Evolutionary conservation across 64 coral and sea anemone genomes (phyloP).

Genomic region (Montipora efflorescens): DNA sequence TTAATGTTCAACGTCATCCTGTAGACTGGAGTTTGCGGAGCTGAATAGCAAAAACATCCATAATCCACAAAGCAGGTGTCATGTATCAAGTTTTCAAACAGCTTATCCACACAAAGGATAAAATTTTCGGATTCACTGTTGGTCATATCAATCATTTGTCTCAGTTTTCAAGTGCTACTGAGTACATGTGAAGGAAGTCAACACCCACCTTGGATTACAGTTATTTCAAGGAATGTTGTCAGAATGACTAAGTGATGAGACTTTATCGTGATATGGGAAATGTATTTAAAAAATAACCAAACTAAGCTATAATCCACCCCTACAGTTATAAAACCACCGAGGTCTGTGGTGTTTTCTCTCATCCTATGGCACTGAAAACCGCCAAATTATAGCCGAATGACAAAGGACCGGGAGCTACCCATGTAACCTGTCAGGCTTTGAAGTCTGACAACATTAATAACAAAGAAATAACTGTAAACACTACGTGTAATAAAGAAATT

Average conservation of each 20-base stretch:
- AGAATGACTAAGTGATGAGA: background rate
- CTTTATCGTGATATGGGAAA: background rate
- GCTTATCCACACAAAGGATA: background rate
- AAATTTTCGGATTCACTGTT: background rate
- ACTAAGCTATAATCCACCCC: background rate
- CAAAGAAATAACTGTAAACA: background rate
- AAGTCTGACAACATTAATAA: background rate
- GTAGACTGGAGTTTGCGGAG: background rate
- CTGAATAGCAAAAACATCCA: background rate
- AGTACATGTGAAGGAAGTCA: too few relatives aligned
- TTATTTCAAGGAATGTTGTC: too few relatives aligned
- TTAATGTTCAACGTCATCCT: background rate
- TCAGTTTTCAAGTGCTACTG: slow-evolving; percentile 3
- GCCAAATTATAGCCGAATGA: background rate
- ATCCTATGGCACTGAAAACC: background rate
- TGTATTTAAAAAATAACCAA: background rate
- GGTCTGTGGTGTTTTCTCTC: background rate
- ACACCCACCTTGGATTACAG: too few relatives aligned
- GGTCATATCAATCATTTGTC: background rate
- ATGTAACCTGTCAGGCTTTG: background rate
- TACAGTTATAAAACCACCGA: background rate
- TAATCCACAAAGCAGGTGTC: background rate
- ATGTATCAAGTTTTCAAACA: background rate
- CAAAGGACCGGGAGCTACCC: background rate
- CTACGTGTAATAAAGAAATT: background rate